Base-by-base conservation (phyloP, 2,797 vertebrate species). In the Microctenopoma lineatum region DNA sequence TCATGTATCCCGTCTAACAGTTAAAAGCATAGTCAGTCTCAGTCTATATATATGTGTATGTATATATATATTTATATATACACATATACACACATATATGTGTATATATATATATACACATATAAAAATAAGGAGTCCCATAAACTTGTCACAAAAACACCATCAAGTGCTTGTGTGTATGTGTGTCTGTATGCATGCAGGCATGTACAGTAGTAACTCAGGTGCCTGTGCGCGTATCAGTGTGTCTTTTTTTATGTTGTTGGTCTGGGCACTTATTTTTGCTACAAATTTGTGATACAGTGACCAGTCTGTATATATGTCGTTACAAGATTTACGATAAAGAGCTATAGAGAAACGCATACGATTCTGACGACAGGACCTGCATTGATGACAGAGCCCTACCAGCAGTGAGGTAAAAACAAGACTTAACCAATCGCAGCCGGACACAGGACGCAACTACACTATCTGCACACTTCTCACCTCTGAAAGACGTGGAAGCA, bases 251-350 rank as follows among this genome's bases (percentile, higher is more conserved):
- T 62, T 76, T 84, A 82, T 89, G 87, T 86, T 89, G 81, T 93
- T 86, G 86, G 89, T 92, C 91, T 93, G 93, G 94, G 93, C 93
- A 94, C 93, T 94, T 94, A 84, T 92, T 93, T 93, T 90, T 95
- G 93, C 93, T 94, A 94, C 93, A 92, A 88, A 92, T 86, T 84
- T 86, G 87, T 91, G 89, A 93, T 93, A 94, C 93, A 94, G 93
- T 94, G 93, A 94, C 92, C 91, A 94, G 94, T 94, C 94, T 92
- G 90, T 90, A 86, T 88, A 77, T 84, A 69, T 6, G 84, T 84
- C 85, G 50, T 88, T 81, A 89, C 83, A 89, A 89, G 90, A 92
- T 81, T 87, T 87, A 87, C 87, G 87, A 84, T 91, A 82, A 87
- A 91, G 87, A 91, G 84, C 87, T 89, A 83, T 87, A 87, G 81